These are phyloP conservation scores for Eutolmus rufibarbis DNA, from an alignment of 2,888 invertebrate genomes.

Conservation along the genomic window DNA sequence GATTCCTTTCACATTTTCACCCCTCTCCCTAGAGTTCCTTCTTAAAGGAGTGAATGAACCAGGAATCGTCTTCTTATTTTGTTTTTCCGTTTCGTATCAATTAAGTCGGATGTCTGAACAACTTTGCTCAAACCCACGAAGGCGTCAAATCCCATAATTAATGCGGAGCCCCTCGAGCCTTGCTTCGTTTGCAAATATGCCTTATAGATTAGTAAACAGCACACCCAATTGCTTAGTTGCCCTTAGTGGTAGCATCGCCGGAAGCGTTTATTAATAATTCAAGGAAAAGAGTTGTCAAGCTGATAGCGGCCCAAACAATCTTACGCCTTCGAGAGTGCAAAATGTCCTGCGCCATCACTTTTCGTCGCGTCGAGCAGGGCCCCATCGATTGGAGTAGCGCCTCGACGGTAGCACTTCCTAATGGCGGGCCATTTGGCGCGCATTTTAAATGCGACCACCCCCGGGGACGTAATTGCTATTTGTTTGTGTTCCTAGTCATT, in stretches of 20 bases:
- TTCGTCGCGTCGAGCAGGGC: not conserved
- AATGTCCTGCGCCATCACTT: not conserved
- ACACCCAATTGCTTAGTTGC: not conserved
- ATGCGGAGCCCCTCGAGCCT: not conserved
- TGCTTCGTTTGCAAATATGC: not conserved
- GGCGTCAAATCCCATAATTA: not conserved
- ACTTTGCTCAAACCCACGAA: not conserved
- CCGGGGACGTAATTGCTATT: not conserved
- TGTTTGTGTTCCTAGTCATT: conserved; percentile 4
- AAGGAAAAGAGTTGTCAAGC: not conserved
- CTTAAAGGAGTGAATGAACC: not conserved
- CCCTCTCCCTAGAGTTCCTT: not conserved
- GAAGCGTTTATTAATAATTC: not conserved
- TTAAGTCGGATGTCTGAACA: not conserved
- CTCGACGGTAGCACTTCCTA: not conserved
- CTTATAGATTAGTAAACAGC: not conserved
- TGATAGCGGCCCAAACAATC: not conserved
- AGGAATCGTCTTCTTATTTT: not conserved
- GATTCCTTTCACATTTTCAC: not conserved
- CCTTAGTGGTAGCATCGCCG: not conserved
- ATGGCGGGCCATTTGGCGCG: not conserved
- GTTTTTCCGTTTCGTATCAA: not conserved
- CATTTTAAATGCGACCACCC: not conserved
- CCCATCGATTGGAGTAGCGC: not conserved
- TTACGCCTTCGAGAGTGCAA: not conserved